Conservation (phyloP, 1,140 invertebrate species). For the Pogonognathellus flavescens region DNA sequence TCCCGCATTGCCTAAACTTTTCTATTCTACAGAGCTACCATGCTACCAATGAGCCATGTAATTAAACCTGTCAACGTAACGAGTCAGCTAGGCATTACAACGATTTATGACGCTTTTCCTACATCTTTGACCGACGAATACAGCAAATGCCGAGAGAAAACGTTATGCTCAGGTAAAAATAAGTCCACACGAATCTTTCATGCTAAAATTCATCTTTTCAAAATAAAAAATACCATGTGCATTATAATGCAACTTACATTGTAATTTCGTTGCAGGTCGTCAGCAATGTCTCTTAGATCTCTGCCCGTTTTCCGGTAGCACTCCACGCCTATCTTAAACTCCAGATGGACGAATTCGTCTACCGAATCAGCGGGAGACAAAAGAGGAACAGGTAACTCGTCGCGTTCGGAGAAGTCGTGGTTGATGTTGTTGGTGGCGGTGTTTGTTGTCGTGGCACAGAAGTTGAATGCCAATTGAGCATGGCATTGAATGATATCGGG, state of each 20-base stretch:
- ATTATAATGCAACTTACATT: slow-evolving; percentile 30
- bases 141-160: neutral
- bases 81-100: neutral
- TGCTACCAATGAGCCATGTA: slow-evolving; percentile 52
- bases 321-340: slow-evolving; percentile 20
- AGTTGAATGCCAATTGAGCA: slow-evolving; percentile 16
- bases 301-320: slow-evolving; percentile 26
- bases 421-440: neutral
- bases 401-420: neutral
- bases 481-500: slow-evolving; percentile 55
- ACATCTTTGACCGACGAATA: neutral
- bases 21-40: slow-evolving; percentile 4
- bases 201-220: neutral
- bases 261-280: slow-evolving; percentile 37
- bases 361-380: neutral
- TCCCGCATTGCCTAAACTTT: slow-evolving; percentile 22
- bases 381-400: neutral
- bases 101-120: slow-evolving; percentile 34
- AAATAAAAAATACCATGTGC: no score
- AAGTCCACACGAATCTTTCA: no score
- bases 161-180: no score
- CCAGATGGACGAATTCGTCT: neutral
- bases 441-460: slow-evolving; percentile 24
- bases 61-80: slow-evolving; percentile 52
- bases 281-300: slow-evolving; percentile 48